Conservation (phyloP, 1,140 invertebrate species). For the Cotesia typhae region DNA sequence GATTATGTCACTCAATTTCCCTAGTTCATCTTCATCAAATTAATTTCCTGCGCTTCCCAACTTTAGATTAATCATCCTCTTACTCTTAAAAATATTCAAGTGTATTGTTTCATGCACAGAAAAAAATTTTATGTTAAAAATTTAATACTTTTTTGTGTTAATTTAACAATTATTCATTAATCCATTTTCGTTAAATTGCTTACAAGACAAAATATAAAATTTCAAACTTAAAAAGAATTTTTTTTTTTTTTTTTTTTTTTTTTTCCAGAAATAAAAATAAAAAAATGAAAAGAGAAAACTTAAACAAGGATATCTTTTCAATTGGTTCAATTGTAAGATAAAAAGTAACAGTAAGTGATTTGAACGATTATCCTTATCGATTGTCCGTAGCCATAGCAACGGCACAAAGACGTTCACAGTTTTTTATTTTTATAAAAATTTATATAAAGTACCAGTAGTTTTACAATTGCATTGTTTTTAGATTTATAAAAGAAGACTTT, state of each 20-base stretch:
- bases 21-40: constrained; percentile 19
- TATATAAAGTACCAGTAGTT: too few species aligned
- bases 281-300: constrained; percentile 1
- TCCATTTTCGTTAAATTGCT: too few species aligned
- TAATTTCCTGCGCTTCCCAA: neutral
- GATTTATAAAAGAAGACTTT: too few species aligned
- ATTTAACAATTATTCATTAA: too few species aligned
- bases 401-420: constrained; percentile 46
- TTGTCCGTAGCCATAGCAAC: constrained; percentile 48
- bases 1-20: constrained; percentile 28
- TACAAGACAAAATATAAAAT: too few species aligned
- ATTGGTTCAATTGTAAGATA: constrained; percentile 44
- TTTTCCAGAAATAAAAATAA: constrained; percentile 1
- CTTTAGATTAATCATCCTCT: neutral
- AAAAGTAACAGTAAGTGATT: constrained; percentile 24
- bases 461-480: too few species aligned
- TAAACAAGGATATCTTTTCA: constrained; percentile 2
- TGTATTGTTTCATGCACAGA: too few species aligned
- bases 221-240: too few species aligned
- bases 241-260: neutral
- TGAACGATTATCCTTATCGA: constrained; percentile 42
- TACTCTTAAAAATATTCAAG: too few species aligned
- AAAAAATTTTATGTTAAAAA: too few species aligned
- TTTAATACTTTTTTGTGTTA: too few species aligned
- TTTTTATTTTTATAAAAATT: constrained; percentile 30